Conservation (phyloP, 2,888 invertebrate species). For the Sturmia bella region DNA sequence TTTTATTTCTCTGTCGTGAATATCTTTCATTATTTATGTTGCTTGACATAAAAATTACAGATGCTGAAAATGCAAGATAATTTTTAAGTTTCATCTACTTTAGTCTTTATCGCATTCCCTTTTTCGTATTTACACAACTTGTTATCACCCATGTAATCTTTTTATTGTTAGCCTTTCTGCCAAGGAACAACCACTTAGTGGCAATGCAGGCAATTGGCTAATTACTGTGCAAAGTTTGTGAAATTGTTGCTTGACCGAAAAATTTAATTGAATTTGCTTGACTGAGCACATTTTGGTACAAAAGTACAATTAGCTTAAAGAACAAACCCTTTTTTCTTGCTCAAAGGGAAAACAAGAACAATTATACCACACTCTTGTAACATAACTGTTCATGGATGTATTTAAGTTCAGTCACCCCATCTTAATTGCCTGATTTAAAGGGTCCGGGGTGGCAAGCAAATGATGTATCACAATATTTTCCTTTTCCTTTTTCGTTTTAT, state of each 20-base stretch:
- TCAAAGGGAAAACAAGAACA: constrained; percentile 2
- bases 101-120: constrained; percentile 4
- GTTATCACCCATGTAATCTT: constrained; percentile 61
- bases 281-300: constrained; percentile 45
- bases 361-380: neutral
- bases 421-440: constrained; percentile 49
- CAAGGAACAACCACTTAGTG: constrained; percentile 54
- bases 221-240: constrained; percentile 79
- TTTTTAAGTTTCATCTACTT: constrained; percentile 8
- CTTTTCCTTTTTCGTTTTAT: constrained; percentile 36
- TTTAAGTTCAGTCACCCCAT: constrained; percentile 61
- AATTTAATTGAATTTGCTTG: constrained; percentile 78
- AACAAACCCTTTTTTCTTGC: constrained; percentile 18
- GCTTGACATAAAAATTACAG: constrained; percentile 42
- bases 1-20: neutral
- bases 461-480: constrained; percentile 29
- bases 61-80: constrained; percentile 44
- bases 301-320: constrained; percentile 17
- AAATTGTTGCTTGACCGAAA: constrained; percentile 77
- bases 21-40: constrained; percentile 1
- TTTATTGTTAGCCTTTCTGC: constrained; percentile 39
- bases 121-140: neutral
- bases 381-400: neutral
- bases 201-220: constrained; percentile 74
- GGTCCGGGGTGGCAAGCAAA: neutral